A percentile compares a stretch with the other conserved stretches of the same genome.
Conservation (phyloP, 1,140 invertebrate species). For the Lysiphlebus fabarum region DNA sequence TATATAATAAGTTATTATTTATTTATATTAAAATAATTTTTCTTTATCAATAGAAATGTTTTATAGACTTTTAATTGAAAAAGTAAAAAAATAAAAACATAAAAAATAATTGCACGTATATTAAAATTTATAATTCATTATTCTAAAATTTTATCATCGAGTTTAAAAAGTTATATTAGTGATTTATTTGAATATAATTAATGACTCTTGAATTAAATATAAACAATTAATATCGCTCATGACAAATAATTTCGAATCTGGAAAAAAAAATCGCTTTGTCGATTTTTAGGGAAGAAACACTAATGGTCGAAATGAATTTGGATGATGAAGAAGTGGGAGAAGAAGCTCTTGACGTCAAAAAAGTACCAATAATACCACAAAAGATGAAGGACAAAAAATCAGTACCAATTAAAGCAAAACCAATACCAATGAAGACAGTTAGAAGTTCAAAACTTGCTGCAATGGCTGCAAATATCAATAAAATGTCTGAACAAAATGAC, state of each 20-base stretch:
- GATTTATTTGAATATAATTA: not conserved
- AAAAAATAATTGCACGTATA: no score
- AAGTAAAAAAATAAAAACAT: no score
- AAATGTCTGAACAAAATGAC: conserved; percentile 27
- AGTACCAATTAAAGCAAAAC: conserved; percentile 26
- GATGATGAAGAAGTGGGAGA: conserved; percentile 22
- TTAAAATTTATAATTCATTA: no score
- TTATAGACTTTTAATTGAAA: no score
- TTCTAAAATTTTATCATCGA: no score
- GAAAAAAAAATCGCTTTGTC: conserved; percentile 23
- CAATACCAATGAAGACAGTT: conserved; percentile 42
- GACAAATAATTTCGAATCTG: conserved; percentile 9
- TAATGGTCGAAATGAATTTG: conserved; percentile 40
- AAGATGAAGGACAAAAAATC: conserved; percentile 9
- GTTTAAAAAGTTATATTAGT: not conserved
- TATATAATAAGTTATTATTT: no score
- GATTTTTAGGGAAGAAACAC: conserved; percentile 45
- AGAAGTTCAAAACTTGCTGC: conserved; percentile 49
- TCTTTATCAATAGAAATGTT: no score
- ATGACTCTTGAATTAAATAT: no score
- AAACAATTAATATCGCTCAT: no score
- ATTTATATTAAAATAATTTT: no score
- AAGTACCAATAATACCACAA: not conserved
- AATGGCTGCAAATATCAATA: conserved; percentile 50
- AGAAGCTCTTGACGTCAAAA: not conserved